Evolutionary conservation across 2,797 vertebrate genomes (phyloP).

Genomic region (Diceros bicornis): DNA sequence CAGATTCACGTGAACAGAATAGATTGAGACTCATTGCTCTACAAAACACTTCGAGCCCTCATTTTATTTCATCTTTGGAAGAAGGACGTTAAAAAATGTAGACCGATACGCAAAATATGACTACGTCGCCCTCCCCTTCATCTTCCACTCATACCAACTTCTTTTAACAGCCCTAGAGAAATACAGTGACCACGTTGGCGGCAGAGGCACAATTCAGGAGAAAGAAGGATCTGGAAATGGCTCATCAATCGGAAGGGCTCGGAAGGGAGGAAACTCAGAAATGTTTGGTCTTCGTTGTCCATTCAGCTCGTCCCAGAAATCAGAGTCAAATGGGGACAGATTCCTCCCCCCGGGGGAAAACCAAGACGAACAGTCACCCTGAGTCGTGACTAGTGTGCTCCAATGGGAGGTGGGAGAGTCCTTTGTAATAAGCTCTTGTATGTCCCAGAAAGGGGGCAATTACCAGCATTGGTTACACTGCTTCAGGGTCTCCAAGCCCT

Average conservation of each 20-base stretch:
- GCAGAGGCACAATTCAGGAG: neutral
- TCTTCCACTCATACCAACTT: neutral
- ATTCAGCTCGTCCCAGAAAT: neutral
- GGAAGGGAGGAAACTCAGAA: neutral
- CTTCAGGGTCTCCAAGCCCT: neutral
- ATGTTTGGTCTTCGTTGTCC: neutral
- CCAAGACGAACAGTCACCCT: neutral
- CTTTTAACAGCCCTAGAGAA: neutral
- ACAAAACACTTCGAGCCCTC: neutral
- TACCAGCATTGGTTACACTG: neutral
- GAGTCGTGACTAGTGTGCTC: neutral
- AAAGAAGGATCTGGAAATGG: neutral
- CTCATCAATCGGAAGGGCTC: neutral
- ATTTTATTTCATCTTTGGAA: neutral
- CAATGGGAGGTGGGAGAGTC: neutral
- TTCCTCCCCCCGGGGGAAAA: neutral
- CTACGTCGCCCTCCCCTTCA: neutral
- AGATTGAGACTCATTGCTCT: neutral
- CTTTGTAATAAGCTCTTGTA: neutral
- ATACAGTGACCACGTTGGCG: fast-evolving
- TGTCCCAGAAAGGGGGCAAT: neutral
- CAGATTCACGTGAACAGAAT: fast-evolving
- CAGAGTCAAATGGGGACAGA: conserved; percentile 17
- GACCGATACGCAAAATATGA: neutral
- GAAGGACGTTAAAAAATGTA: neutral